Evolutionary conservation across 1,140 invertebrate genomes (phyloP), one percentile per base, ranked within the genome.

Genomic region (Holotrichia oblita): DNA sequence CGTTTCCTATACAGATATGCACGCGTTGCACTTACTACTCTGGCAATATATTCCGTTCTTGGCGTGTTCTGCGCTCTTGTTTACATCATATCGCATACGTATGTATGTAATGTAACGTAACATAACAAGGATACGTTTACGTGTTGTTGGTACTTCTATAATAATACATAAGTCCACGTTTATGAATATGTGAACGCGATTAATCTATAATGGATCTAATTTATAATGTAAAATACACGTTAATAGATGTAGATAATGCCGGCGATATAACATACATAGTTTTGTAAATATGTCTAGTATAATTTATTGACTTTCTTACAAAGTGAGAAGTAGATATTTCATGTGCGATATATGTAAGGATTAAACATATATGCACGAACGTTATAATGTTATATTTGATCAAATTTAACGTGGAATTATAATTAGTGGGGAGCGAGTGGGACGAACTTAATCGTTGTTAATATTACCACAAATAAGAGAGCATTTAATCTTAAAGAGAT

Each of bases 121-220:
- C 27, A 34, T 34, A 34, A 34, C 27, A 34, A 4, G 27, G 27
- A 34, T 34, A 55, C 48, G 48, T 55, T 55, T 55, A 55, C 44
- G 44, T 12, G 10, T 10, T 48, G 44, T 48, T 48, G 27, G 10
- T 48, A 48, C 48, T n/a, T 55, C 48, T 17, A 17, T 17, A 55
- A 55, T 55, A 55, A 55, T 17, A 55, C 48, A n/a, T 17, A 17
- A 17, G 6, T 55, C 6, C n/a, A 14, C 48, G 48, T 55, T 34
- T 55, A 55, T 55, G 48, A 55, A 55, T 55, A 55, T 17, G 48
- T 55, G 48, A 34, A 17, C 48, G 48, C 48, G 48, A 55, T 55
- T 55, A 55, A 55, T 55, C 48, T n/a, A 17, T 34, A 34, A 17
- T 17, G 17, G 48, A 55, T 55, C 48, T 55, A 55, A 55, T 55